Evolutionary conservation across 2,888 invertebrate genomes (phyloP), one percentile per base, ranked within the genome.

Genomic region (Leptinotarsa haldemani): DNA sequence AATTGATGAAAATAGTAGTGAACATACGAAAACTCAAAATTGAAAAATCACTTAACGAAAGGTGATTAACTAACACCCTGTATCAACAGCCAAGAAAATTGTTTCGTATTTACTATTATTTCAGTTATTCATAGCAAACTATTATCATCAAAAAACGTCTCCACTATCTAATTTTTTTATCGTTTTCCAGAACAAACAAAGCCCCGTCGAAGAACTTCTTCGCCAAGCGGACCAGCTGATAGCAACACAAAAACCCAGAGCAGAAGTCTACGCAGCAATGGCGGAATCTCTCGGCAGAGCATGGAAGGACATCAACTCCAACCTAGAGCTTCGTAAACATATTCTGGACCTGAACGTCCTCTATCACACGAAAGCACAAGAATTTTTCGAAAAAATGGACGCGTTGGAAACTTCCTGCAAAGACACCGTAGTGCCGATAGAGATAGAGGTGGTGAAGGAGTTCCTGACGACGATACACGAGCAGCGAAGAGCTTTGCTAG

Each of bases 211-310:
- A 83, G 95, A 96, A 87, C 91, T 97, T 75, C 91, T 96, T 75
- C 91, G 93, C 69, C 94, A 95, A 87, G 95, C 96, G n/a, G 96
- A 97, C 87, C 93, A 93, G 83, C 89, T 95, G 79, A 93, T 95
- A 80, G 92, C 93, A 70, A 93, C 92, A 46, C 94, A 94, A 84
- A 91, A 92, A 84, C 94, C 94, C 52, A 89, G 91, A 80, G 92
- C 92, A 46, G 94, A 94, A 87, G 94, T 96, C 46, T 95, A 96
- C 86, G 93, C 94, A 73, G 95, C 96, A 50, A 97, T 97, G 96
- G 95, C 95, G 18, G 94, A 95, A 84, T 93, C 93, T 5, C 85
- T 94, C 65, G 92, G 92, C 71, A 89, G 91, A 74, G 93, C 93
- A 4, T 97, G 96, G 97, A 92, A 92, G 82, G 95, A 96, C 85